Evolutionary conservation across 2,888 invertebrate genomes (phyloP), one percentile per base, ranked within the genome.

Genomic region (Pachliopta kotzebuea): DNA sequence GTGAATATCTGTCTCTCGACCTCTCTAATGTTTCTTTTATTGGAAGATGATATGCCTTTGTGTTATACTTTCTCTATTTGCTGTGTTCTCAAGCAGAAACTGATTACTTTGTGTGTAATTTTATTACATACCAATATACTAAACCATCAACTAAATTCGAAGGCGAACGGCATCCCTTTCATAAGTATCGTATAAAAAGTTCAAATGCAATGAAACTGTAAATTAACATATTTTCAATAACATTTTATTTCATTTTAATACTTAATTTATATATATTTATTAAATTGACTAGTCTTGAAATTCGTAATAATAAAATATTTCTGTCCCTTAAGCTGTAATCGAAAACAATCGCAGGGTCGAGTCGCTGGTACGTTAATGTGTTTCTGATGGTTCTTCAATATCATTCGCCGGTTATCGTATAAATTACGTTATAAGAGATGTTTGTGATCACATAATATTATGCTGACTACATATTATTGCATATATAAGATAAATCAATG

Each of bases 321-420:
- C 45, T 54, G 62, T 56, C 61, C 59, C 45, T 52, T 23, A 60
- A 54, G 65, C 66, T 68, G 62, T 69, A 66, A 76, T 72, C 71
- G 72, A 81, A 85, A 83, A 81, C 79, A 83, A 81, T 79, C 75
- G 77, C 73, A 74, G 72, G 74, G 75, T 77, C 78, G 77, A 75
- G 76, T 74, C 75, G 71, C 69, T 76, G 79, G 76, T 76, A 76
- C 85, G 86, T 84, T 91, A 91, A 91, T 91, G 90, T 86, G 76
- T 88, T 90, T 90, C 86, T 90, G 86, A 91, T 90, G 87, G 88
- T 80, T 87, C 84, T 83, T 76, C 85, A 79, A 86, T 88, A 86
- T 80, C 80, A 53, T 81, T 79, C 76, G 45, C 72, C 75, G 74
- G 76, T 76, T 79, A 74, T 77, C 75, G 80, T 83, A 85, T 86